Conservation (phyloP, 2,797 vertebrate species). For the Iguana delicatissima region DNA sequence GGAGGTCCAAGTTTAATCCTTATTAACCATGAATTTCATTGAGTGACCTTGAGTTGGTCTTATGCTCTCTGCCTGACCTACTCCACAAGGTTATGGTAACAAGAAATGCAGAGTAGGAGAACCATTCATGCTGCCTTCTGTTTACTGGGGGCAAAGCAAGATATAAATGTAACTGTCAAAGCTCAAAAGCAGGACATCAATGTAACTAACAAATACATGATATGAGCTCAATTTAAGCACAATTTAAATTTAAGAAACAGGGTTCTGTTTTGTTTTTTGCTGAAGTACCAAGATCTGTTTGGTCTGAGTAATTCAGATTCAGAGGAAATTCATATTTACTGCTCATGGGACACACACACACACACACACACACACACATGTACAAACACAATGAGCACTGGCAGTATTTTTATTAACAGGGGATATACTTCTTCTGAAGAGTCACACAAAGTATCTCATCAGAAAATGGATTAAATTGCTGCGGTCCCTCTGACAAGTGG, state of each 20-base stretch:
- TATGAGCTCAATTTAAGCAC: background rate
- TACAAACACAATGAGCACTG: background rate
- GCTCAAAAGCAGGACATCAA: background rate
- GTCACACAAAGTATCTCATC: background rate
- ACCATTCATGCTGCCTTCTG: too few relatives aligned
- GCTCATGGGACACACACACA: background rate
- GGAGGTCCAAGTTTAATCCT: background rate
- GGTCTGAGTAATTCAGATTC: background rate
- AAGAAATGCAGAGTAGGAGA: background rate
- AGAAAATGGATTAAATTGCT: background rate
- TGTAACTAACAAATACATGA: background rate
- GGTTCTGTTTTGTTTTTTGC: background rate
- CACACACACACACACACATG: too few relatives aligned
- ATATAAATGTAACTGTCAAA: background rate
- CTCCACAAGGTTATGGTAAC: background rate
- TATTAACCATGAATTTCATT: background rate
- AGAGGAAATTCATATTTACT: background rate
- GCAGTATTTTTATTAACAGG: background rate
- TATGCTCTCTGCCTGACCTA: background rate
- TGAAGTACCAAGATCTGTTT: background rate
- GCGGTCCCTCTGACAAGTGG: too few relatives aligned
- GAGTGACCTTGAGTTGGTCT: background rate
- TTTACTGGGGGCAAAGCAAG: background rate
- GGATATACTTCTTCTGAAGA: slow-evolving; percentile 1
- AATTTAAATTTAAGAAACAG: background rate